phyloP scores from a whole-genome alignment of 2,797 vertebrate genomes.

The Chanos chanos region DNA sequence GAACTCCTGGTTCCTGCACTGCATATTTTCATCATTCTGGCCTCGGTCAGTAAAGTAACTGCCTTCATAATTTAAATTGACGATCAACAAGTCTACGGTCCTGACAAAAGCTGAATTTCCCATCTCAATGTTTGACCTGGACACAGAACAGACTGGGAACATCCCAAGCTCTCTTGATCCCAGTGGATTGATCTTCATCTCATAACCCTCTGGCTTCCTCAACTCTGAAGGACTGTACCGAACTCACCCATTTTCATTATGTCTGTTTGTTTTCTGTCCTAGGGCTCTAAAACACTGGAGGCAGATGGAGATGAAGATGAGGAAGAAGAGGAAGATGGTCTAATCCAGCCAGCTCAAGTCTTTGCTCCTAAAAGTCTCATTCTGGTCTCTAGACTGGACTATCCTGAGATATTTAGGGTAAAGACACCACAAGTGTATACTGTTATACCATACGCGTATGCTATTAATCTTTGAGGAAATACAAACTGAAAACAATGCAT shows the following conservation, averaged over 20 bases:
- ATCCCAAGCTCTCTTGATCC: not conserved
- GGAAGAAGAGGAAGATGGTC: constrained; percentile 74
- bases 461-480: not conserved
- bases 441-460: too few relatives aligned
- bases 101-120: too few relatives aligned
- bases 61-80: too few relatives aligned
- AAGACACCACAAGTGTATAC: too few relatives aligned
- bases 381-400: constrained; percentile 94
- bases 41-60: too few relatives aligned
- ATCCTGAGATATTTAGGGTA: constrained; percentile 98
- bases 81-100: too few relatives aligned
- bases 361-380: constrained; percentile 98
- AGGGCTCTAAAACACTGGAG: constrained; percentile 86
- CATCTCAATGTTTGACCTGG: not conserved
- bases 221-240: too few relatives aligned
- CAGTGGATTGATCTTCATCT: not conserved
- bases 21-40: too few relatives aligned
- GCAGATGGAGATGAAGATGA: constrained; percentile 78
- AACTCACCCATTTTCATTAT: constrained; percentile 37
- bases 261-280: constrained; percentile 58
- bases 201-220: constrained; percentile 14
- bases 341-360: constrained; percentile 94
- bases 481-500: too few relatives aligned
- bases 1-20: too few relatives aligned
- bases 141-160: not conserved